These are phyloP conservation scores for Stictonetta naevosa DNA, from an alignment of 2,113 vertebrate genomes.

Conservation along the genomic window DNA sequence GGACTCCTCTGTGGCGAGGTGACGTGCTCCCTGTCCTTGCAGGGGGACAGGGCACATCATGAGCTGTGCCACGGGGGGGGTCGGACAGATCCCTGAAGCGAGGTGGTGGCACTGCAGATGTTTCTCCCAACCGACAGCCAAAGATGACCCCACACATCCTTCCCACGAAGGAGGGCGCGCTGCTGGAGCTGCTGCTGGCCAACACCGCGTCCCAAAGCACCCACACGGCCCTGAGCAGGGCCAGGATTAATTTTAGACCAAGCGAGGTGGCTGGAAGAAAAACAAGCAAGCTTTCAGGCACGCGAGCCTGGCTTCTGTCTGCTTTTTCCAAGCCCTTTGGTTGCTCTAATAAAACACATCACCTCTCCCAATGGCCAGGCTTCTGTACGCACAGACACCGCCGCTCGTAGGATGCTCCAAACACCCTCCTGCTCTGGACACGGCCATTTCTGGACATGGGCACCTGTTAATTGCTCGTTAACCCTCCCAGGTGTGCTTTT, in stretches of 20 bases:
- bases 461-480: background rate
- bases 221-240: background rate
- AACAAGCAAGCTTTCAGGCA: background rate
- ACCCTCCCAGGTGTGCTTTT: background rate
- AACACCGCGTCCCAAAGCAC: background rate
- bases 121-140: fast-evolving
- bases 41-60: background rate
- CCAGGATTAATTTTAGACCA: background rate
- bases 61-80: background rate
- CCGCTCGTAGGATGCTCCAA: fast-evolving
- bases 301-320: background rate
- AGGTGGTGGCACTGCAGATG: background rate
- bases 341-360: background rate
- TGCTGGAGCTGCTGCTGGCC: background rate
- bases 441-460: background rate
- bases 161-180: fast-evolving
- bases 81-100: background rate
- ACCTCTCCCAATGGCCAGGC: background rate
- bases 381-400: fast-evolving
- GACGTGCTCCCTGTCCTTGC: constrained; percentile 57
- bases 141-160: background rate
- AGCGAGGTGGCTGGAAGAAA: background rate
- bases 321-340: background rate
- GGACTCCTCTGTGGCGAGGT: constrained; percentile 62
- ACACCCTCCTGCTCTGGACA: background rate